Percentiles rank a stretch among this genome's conserved stretches.
These are phyloP conservation scores for Labia minor DNA, from an alignment of 2,888 invertebrate species.

Conservation along the genomic window DNA sequence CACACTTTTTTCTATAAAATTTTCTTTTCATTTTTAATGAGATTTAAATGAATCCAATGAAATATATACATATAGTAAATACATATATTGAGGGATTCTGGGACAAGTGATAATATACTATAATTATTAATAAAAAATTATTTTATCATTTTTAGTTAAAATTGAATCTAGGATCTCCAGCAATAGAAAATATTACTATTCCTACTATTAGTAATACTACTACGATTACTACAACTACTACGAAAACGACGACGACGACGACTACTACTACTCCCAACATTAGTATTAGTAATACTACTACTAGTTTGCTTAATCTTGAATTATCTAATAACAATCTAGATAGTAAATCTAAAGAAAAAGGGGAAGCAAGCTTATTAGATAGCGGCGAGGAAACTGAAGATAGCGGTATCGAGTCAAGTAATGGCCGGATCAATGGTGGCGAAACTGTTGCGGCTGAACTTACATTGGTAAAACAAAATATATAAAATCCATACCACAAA, in stretches of 20 bases:
- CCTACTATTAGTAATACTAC: neutral
- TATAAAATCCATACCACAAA: neutral
- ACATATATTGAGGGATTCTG: too few species aligned
- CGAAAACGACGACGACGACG: neutral
- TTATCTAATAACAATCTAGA: slow-evolving; percentile 26
- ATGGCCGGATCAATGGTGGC: slow-evolving; percentile 31
- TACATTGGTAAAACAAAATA: neutral
- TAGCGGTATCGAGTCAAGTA: slow-evolving; percentile 53
- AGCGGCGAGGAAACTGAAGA: slow-evolving; percentile 48
- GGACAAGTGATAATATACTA: too few species aligned
- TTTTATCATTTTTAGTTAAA: neutral
- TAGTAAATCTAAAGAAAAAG: slow-evolving; percentile 33
- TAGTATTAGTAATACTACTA: neutral
- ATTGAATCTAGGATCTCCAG: neutral
- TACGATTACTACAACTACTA: neutral
- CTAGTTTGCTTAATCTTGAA: neutral
- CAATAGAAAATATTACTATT: neutral
- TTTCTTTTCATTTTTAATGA: too few species aligned
- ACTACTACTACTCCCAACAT: neutral
- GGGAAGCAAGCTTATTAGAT: slow-evolving; percentile 51
- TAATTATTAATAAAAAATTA: too few species aligned
- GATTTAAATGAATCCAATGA: too few species aligned
- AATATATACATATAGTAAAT: too few species aligned
- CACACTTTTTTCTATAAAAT: too few species aligned
- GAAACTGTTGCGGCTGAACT: neutral